These are phyloP conservation scores for Thamnophis elegans DNA, from an alignment of 2,797 vertebrate genomes.

Conservation along the genomic window DNA sequence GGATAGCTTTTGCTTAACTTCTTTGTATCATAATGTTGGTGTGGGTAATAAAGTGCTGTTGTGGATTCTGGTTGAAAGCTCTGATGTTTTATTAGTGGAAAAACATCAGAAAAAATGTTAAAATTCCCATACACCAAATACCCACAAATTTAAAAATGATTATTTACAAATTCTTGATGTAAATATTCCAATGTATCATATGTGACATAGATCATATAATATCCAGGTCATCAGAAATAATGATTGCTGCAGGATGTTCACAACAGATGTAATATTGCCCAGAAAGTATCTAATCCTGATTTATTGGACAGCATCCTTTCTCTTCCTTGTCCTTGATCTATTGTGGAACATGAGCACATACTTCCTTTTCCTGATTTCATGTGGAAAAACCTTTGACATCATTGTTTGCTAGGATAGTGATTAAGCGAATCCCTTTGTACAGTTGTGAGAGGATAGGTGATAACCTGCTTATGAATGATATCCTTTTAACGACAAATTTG, in stretches of 20 bases:
- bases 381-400: background rate
- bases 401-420: background rate
- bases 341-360: rapidly evolving
- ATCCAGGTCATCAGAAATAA: background rate
- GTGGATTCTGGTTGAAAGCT: background rate
- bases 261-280: background rate
- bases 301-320: background rate
- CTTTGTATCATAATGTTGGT: background rate
- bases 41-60: background rate
- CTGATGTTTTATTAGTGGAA: background rate
- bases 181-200: background rate
- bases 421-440: background rate
- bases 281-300: background rate
- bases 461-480: background rate
- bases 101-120: background rate
- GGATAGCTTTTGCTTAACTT: background rate
- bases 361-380: background rate
- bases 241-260: conserved; percentile 12
- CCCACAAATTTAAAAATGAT: background rate
- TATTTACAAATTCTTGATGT: background rate
- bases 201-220: background rate
- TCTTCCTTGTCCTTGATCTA: background rate
- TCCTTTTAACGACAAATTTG: background rate
- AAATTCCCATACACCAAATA: background rate
- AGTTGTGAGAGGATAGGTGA: background rate